Conservation (phyloP, 1,140 invertebrate genomes). For the Drosophila athabasca region DNA sequence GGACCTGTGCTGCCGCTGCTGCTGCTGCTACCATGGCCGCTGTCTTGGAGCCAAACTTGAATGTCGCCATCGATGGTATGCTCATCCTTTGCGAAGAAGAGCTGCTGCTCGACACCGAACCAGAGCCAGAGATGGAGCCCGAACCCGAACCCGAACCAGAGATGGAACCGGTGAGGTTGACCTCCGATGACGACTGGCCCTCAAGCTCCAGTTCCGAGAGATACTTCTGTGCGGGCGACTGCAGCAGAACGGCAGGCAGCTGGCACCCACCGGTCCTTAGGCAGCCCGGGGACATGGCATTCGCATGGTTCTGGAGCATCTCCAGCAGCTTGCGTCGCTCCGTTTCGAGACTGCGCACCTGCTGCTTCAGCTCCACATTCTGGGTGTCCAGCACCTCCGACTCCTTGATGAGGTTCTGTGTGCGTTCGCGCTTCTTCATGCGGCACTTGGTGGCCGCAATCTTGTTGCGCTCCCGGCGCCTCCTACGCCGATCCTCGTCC, state of each 20-base stretch:
- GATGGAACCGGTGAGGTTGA: too few relatives aligned
- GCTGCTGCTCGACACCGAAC: constrained; percentile 19
- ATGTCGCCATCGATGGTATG: constrained; percentile 82
- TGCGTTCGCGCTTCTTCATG: constrained; percentile 95
- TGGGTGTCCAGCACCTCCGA: constrained; percentile 93
- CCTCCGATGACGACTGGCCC: not conserved
- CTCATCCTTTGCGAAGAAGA: constrained; percentile 48
- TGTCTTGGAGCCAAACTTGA: constrained; percentile 74
- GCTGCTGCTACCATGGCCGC: constrained; percentile 51
- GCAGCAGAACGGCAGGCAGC: constrained; percentile 64
- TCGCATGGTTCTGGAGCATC: constrained; percentile 85
- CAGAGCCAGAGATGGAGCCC: too few relatives aligned
- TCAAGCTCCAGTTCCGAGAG: constrained; percentile 66
- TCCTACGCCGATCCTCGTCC: constrained; percentile 93
- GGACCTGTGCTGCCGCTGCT: constrained; percentile 11
- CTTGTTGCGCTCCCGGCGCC: constrained; percentile 95
- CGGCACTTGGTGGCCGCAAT: constrained; percentile 97
- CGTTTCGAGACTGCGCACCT: constrained; percentile 88
- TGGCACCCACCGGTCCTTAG: constrained; percentile 83
- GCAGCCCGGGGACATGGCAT: constrained; percentile 85
- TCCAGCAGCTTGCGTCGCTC: constrained; percentile 87
- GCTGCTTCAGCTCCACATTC: constrained; percentile 92
- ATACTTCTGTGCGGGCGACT: constrained; percentile 78
- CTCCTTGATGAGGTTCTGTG: constrained; percentile 93
- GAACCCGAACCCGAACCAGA: too few relatives aligned